phyloP scores from a whole-genome alignment of 1,140 invertebrate species.

The Diorhabda carinulata region DNA sequence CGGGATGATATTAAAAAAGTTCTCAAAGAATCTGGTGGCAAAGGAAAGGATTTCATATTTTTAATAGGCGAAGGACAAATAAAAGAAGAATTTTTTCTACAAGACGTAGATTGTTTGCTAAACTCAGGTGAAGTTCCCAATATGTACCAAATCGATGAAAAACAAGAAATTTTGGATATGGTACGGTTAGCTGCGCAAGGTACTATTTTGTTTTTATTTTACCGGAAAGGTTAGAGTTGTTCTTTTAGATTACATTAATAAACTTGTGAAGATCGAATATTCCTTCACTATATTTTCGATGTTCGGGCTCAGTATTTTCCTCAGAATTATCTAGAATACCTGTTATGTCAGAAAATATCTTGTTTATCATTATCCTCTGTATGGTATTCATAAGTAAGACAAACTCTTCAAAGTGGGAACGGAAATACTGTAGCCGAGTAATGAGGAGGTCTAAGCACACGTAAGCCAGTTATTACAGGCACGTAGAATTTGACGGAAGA shows the following conservation, averaged over 20 bases:
- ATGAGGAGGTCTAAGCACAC: too few relatives aligned
- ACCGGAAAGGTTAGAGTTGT: too few relatives aligned
- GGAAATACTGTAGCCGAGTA: too few relatives aligned
- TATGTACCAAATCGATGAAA: constrained; percentile 82
- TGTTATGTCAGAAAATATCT: neutral
- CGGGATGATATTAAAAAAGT: constrained; percentile 83
- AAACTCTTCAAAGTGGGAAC: too few relatives aligned
- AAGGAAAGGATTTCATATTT: constrained; percentile 69
- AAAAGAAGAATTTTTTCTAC: constrained; percentile 80
- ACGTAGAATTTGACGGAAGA: too few relatives aligned
- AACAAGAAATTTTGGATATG: constrained; percentile 81
- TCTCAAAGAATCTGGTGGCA: constrained; percentile 73
- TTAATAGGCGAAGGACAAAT: constrained; percentile 84
- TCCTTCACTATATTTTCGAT: too few relatives aligned
- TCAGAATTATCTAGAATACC: too few relatives aligned
- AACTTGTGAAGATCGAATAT: too few relatives aligned
- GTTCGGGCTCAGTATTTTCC: too few relatives aligned
- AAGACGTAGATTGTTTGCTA: constrained; percentile 83
- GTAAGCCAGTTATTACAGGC: too few relatives aligned
- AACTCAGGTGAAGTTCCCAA: constrained; percentile 87
- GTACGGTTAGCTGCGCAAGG: constrained; percentile 69
- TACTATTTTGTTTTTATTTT: neutral
- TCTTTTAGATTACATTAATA: too few relatives aligned
- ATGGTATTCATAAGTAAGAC: neutral
- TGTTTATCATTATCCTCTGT: neutral